These are phyloP conservation scores for Parotocinclus haroldoi DNA, from an alignment of 2,797 vertebrate genomes.

Conservation along the genomic window DNA sequence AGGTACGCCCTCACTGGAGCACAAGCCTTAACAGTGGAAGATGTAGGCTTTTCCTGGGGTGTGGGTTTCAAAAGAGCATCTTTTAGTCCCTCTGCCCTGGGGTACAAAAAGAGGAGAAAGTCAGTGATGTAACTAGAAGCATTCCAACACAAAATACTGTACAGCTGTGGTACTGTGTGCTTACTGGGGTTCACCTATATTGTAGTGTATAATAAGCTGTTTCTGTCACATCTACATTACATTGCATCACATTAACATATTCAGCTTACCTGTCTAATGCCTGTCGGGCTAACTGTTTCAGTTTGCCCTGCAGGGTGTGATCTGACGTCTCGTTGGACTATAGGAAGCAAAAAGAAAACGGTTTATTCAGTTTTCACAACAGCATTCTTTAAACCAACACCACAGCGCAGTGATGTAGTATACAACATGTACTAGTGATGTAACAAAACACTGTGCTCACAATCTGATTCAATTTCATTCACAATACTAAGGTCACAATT, in stretches of 20 bases:
- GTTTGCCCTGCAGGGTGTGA: constrained; percentile 82
- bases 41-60: constrained; percentile 69
- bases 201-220: neutral
- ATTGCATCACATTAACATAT: neutral
- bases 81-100: constrained; percentile 91
- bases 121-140: too few relatives aligned
- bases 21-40: constrained; percentile 69
- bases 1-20: constrained; percentile 80
- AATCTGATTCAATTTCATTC: too few relatives aligned
- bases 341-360: neutral
- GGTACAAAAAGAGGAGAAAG: neutral
- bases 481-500: too few relatives aligned
- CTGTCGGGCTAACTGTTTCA: constrained; percentile 93
- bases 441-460: too few relatives aligned
- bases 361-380: too few relatives aligned
- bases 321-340: constrained; percentile 94
- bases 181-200: too few relatives aligned
- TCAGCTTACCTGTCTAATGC: constrained; percentile 86
- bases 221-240: neutral
- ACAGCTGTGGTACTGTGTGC: too few relatives aligned
- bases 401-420: too few relatives aligned
- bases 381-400: too few relatives aligned
- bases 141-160: too few relatives aligned
- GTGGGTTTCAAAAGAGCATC: constrained; percentile 77
- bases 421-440: too few relatives aligned